Evolutionary conservation across 2,113 vertebrate genomes (phyloP).

Genomic region (Taurulus bubalis): DNA sequence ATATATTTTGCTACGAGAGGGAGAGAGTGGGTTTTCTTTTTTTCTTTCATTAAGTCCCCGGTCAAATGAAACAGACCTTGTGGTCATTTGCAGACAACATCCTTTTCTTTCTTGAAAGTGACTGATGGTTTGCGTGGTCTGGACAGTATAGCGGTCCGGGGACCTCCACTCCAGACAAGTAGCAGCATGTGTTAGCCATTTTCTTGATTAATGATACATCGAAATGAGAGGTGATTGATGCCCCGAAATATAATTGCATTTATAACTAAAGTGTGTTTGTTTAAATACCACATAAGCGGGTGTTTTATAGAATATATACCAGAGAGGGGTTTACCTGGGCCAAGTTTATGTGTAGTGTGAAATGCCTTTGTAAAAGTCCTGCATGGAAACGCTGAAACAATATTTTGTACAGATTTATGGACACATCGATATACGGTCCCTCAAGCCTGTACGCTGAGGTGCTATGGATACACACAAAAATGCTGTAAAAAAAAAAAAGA

Average conservation of each 20-base stretch:
- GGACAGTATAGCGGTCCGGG: slow-evolving; percentile 49
- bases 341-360: slow-evolving; percentile 20
- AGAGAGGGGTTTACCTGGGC: background rate
- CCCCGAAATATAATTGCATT: slow-evolving; percentile 71
- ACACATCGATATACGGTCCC: slow-evolving; percentile 51
- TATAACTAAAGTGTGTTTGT: slow-evolving; percentile 69
- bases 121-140: slow-evolving; percentile 63
- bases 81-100: slow-evolving; percentile 69
- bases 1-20: slow-evolving; percentile 68
- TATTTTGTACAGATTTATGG: slow-evolving; percentile 56
- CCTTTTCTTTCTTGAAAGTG: slow-evolving; percentile 58
- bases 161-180: slow-evolving; percentile 62
- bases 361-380: slow-evolving; percentile 31
- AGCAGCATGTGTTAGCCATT: slow-evolving; percentile 77
- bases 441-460: slow-evolving; percentile 59
- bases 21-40: slow-evolving; percentile 30
- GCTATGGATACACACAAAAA: slow-evolving; percentile 65
- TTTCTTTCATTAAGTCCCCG: slow-evolving; percentile 53
- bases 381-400: slow-evolving; percentile 45
- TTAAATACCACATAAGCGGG: slow-evolving; percentile 55
- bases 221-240: slow-evolving; percentile 76
- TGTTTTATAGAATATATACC: slow-evolving; percentile 23
- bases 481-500: slow-evolving; percentile 73
- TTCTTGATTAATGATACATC: slow-evolving; percentile 80
- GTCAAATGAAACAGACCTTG: slow-evolving; percentile 66